These are phyloP conservation scores for Mycalesis mineus DNA, from an alignment of 2,888 invertebrate genomes.

Conservation along the genomic window DNA sequence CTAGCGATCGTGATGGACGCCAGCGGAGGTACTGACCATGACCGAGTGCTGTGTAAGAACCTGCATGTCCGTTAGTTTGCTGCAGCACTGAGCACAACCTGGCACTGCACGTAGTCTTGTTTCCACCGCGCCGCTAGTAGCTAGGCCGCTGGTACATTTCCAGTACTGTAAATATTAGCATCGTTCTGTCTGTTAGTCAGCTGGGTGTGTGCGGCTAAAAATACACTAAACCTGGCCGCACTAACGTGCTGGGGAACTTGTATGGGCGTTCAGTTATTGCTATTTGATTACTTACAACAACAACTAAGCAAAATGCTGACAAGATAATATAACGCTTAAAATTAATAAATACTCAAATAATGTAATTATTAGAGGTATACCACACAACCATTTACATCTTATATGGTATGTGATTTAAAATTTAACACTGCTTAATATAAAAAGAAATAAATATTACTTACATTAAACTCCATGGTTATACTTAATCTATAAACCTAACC, in stretches of 20 bases:
- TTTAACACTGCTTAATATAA: too few species aligned
- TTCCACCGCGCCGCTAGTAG: conserved; percentile 29
- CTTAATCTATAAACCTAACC: too few species aligned
- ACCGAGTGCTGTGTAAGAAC: conserved; percentile 50
- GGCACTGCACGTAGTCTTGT: conserved; percentile 56
- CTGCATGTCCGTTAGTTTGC: conserved; percentile 53
- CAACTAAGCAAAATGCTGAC: neutral
- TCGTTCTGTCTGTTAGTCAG: conserved; percentile 47
- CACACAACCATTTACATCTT: too few species aligned
- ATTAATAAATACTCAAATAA: neutral
- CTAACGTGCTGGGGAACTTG: conserved; percentile 33
- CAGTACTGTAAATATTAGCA: conserved; percentile 41
- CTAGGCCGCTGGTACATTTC: conserved; percentile 34
- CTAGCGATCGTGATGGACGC: conserved; percentile 62
- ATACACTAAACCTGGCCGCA: conserved; percentile 57
- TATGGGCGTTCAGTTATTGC: conserved; percentile 18
- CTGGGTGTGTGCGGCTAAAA: conserved; percentile 62
- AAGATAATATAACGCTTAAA: neutral
- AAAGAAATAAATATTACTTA: too few species aligned
- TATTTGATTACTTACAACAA: neutral
- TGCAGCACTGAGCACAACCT: conserved; percentile 43
- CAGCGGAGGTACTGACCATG: conserved; percentile 62
- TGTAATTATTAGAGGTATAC: too few species aligned
- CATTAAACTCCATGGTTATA: too few species aligned
- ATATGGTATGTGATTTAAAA: too few species aligned